phyloP scores from a whole-genome alignment of 2,888 invertebrate species.

The Drosophila rubida region DNA sequence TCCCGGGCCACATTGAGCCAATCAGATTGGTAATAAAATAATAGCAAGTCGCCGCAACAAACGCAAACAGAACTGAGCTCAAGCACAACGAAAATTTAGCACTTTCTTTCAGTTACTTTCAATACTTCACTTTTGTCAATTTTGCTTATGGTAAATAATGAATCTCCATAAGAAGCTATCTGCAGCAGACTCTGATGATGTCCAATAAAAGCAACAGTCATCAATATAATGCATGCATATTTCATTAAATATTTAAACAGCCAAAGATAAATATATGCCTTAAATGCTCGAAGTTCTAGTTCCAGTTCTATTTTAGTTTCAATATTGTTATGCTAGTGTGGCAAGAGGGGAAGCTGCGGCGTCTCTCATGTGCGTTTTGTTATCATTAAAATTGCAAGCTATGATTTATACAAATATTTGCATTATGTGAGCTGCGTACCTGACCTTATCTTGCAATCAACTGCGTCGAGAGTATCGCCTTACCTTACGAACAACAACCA shows the following conservation, averaged over 20 bases:
- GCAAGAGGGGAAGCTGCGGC: conserved; percentile 5
- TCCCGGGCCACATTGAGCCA: background rate
- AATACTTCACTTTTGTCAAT: no score
- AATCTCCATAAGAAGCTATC: no score
- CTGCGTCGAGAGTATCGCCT: conserved; percentile 65
- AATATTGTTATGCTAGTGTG: background rate
- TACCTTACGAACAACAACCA: conserved; percentile 55
- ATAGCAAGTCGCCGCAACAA: conserved; percentile 1
- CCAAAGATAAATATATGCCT: no score
- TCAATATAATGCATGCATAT: no score
- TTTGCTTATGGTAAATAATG: no score
- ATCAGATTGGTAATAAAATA: conserved; percentile 6
- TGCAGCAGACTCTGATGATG: no score
- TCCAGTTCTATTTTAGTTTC: background rate
- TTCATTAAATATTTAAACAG: no score
- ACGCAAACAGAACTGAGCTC: background rate
- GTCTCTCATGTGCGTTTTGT: conserved; percentile 24
- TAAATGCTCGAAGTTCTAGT: no score
- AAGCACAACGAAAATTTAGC: background rate
- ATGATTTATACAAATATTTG: conserved; percentile 64
- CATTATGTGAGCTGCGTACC: conserved; percentile 43
- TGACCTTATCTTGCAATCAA: conserved; percentile 54
- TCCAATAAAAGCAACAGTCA: no score
- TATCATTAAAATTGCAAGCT: conserved; percentile 48
- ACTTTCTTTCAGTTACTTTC: no score